phyloP scores from a whole-genome alignment of 2,797 vertebrate species.

The Liasis olivaceus region DNA sequence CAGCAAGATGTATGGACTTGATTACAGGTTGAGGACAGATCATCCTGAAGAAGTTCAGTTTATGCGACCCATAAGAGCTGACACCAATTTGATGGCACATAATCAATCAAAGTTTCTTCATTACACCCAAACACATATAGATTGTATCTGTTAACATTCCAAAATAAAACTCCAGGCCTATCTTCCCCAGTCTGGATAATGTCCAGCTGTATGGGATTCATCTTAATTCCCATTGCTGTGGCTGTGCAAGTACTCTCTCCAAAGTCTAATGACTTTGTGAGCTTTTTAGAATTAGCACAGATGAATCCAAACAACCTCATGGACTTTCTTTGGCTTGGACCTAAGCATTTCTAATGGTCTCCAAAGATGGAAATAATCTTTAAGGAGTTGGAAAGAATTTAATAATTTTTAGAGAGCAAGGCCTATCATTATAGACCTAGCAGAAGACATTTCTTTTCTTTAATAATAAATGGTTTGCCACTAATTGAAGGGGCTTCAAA shows the following conservation, averaged over 20 bases:
- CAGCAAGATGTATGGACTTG: background rate
- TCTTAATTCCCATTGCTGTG: background rate
- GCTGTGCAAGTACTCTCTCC: background rate
- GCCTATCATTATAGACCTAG: background rate
- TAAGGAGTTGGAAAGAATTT: background rate
- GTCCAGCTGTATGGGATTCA: background rate
- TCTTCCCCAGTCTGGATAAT: background rate
- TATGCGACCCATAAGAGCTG: background rate
- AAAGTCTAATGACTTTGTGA: background rate
- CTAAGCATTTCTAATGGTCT: background rate
- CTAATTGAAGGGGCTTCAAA: background rate
- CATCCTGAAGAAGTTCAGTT: background rate
- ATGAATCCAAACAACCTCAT: background rate
- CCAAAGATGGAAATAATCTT: background rate
- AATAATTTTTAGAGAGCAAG: background rate
- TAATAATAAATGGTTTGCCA: background rate
- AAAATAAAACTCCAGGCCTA: background rate
- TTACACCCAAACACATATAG: background rate
- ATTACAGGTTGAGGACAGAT: background rate
- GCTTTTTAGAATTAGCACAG: background rate
- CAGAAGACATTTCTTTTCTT: background rate
- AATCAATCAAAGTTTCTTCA: background rate
- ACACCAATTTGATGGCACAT: background rate
- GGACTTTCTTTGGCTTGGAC: background rate
- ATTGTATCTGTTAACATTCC: background rate